Evolutionary conservation across 2,888 invertebrate species (phyloP).

Genomic region (Drosophila meridiana): DNA sequence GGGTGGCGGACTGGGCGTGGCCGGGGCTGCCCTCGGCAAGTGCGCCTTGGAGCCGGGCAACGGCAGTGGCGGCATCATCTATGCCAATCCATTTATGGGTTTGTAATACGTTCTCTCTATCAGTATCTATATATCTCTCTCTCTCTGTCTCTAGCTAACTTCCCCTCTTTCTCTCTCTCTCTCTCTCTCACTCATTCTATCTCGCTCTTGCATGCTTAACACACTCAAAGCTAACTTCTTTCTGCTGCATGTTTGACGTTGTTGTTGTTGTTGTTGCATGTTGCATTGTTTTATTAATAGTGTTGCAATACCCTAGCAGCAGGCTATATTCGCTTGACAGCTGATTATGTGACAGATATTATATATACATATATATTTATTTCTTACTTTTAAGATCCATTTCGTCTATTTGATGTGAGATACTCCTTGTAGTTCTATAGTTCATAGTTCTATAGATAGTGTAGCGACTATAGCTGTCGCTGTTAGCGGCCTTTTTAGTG

Average conservation of each 20-base stretch:
- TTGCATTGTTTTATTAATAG: slow-evolving; percentile 4
- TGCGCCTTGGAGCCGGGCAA: slow-evolving; percentile 41
- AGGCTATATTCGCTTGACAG: not conserved
- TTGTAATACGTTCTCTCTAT: slow-evolving; percentile 73
- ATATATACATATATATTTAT: not conserved
- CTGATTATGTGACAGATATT: not conserved
- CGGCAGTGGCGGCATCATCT: slow-evolving; percentile 80
- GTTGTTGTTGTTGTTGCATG: slow-evolving; percentile 17
- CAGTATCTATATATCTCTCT: not conserved
- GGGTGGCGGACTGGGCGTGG: not conserved
- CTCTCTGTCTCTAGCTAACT: not conserved
- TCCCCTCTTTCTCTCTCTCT: not conserved
- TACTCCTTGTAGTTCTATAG: not conserved
- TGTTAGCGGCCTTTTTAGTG: not conserved
- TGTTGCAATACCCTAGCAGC: slow-evolving; percentile 2
- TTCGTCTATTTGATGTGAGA: not conserved
- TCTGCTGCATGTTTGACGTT: slow-evolving; percentile 20
- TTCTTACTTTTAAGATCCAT: not conserved
- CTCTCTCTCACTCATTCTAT: not conserved
- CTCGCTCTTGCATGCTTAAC: slow-evolving; percentile 3
- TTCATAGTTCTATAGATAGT: not conserved
- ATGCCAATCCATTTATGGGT: slow-evolving; percentile 85
- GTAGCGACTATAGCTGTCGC: not conserved
- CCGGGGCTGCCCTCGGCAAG: slow-evolving; percentile 6
- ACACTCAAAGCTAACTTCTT: slow-evolving; percentile 6